Base-by-base conservation (phyloP, 1,140 invertebrate species). In the Panonychus citri region DNA sequence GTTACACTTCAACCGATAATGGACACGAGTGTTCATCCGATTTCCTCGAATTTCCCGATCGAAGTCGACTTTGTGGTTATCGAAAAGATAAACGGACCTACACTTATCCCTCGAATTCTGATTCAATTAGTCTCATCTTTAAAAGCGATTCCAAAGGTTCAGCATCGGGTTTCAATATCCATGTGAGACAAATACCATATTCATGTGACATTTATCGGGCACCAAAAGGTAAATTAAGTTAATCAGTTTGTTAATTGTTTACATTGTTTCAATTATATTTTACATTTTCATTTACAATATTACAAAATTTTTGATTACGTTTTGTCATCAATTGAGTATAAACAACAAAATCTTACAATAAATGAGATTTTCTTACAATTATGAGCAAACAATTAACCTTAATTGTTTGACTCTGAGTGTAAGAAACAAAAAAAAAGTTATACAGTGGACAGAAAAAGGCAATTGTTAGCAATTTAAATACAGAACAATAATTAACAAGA, bases 91-190 rank as follows among this genome's bases (percentile, higher is more conserved):
- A 8, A 40, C 56, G 1, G 55, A 55, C 39, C 56, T 56, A 60
- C 55, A 52, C 24, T 42, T 60, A 19, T 46, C 49, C 62, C 4
- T 28, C 46, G 15, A 57, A 48, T 15, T 57, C 43, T 24, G 59
- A 59, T 40, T 59, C 51, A 17, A 8, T 61, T 10, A 56, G 59
- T 7, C 51, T 63, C 5, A 57, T 34, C 12, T 64, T 64, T 49
- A 49, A 64, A 8, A 60, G 52, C 26, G 63, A 63, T 46, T 49
- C 51, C 27, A 53, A 57, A 27, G 58, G 60, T 4, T 49, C 58
- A 21, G 56, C 60, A 37, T 49, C 57, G 43, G 63, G 63, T 5
- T 64, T 64, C 28, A 57, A 61, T 26, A 61, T 64, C n/a, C 59
- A 64, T 24, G 43, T 61, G 3, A 24, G 54, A 30, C 63, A 64